Evolutionary conservation across 64 coral and sea anemone species (phyloP).

Genomic region (Porites australiensis): DNA sequence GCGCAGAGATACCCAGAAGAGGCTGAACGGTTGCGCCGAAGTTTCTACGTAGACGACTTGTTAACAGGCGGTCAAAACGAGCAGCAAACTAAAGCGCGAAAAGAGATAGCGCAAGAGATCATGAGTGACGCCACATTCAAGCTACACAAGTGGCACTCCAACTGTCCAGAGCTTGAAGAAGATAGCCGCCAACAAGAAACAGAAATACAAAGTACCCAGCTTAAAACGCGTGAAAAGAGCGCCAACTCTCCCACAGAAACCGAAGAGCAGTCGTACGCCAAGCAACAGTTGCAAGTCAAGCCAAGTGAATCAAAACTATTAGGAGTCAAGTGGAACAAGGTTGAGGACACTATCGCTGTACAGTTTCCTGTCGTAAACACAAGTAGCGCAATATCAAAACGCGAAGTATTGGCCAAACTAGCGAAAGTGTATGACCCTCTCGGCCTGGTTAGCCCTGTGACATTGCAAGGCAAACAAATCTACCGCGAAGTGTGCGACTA

Average conservation of each 20-base stretch:
- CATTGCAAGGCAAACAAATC: too few relatives aligned
- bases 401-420: conserved; percentile 17
- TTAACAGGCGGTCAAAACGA: conserved; percentile 37
- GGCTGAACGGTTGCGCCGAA: conserved; percentile 12
- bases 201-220: too few relatives aligned
- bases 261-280: conserved; percentile 43
- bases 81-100: conserved; percentile 27
- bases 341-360: conserved; percentile 35
- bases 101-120: too few relatives aligned
- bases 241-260: too few relatives aligned
- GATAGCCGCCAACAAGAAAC: background rate
- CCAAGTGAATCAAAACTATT: conserved; percentile 59
- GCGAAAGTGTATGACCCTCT: conserved; percentile 43
- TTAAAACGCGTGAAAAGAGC: too few relatives aligned
- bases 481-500: too few relatives aligned
- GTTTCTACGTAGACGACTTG: conserved; percentile 62
- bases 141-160: too few relatives aligned
- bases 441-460: conserved; percentile 12
- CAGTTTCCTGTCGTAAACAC: conserved; percentile 29
- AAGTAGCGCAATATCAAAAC: conserved; percentile 1
- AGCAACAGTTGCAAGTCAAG: conserved; percentile 40
- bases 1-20: conserved; percentile 46
- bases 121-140: background rate
- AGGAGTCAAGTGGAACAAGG: conserved; percentile 49
- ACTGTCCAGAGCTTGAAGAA: too few relatives aligned